Conservation (phyloP, 2,888 invertebrate species). For the Leucophenga montana region DNA sequence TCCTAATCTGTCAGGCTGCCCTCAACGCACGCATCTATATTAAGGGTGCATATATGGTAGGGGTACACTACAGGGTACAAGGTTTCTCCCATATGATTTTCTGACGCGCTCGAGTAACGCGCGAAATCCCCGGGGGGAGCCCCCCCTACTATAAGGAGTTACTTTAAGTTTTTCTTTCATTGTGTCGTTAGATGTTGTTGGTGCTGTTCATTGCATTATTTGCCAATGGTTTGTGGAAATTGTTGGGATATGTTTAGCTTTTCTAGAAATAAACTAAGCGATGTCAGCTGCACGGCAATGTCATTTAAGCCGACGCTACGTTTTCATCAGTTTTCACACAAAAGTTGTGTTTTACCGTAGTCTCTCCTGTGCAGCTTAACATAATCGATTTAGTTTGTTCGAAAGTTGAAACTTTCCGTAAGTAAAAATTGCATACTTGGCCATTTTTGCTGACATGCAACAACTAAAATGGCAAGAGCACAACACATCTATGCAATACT, state of each 20-base stretch:
- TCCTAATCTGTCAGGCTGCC: too few species aligned
- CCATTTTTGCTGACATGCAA: slow-evolving; percentile 17
- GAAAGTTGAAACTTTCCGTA: too few species aligned
- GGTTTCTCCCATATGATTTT: too few species aligned
- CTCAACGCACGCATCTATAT: too few species aligned
- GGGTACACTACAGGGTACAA: too few species aligned
- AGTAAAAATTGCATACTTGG: slow-evolving; percentile 18
- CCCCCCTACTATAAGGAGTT: too few species aligned
- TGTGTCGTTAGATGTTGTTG: too few species aligned
- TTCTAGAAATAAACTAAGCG: not conserved
- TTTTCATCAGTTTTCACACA: not conserved
- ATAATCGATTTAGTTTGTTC: slow-evolving; percentile 11
- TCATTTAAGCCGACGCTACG: slow-evolving; percentile 1
- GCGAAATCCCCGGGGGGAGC: too few species aligned
- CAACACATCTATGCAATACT: not conserved
- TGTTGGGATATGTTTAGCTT: not conserved
- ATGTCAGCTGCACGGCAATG: not conserved
- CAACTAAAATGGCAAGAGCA: slow-evolving; percentile 7
- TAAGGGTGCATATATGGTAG: too few species aligned
- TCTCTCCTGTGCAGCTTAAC: not conserved
- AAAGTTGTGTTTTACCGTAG: not conserved
- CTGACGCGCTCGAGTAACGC: too few species aligned
- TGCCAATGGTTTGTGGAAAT: not conserved
- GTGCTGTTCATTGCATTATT: not conserved
- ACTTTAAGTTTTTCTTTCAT: not conserved